Evolutionary conservation across 2,113 vertebrate species (phyloP).

Genomic region (Strix aluco): DNA sequence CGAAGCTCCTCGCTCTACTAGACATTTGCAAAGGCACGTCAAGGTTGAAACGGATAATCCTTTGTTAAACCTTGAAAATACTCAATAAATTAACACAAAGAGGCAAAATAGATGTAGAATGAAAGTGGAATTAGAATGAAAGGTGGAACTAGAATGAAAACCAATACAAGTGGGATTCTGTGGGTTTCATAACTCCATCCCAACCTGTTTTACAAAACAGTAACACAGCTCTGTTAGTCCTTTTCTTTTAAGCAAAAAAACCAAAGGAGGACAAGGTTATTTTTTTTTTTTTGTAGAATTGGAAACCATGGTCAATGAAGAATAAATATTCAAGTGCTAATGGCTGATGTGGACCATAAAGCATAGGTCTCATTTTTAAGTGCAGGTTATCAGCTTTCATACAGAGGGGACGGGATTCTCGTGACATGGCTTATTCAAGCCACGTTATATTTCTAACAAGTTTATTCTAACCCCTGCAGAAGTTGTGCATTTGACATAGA

Average conservation of each 20-base stretch:
- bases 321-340: not conserved
- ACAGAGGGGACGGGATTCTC: not conserved
- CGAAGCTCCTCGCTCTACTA: not conserved
- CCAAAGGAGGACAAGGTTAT: not conserved
- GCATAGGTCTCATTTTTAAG: not conserved
- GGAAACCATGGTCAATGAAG: not conserved
- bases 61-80: not conserved
- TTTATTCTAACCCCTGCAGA: not conserved
- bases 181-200: not conserved
- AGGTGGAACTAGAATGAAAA: not conserved
- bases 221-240: not conserved
- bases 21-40: not conserved
- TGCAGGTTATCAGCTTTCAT: not conserved
- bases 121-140: too few species aligned
- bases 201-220: not conserved
- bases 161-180: not conserved
- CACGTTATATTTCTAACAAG: not conserved
- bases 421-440: not conserved
- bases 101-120: not conserved
- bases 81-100: not conserved
- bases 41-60: not conserved
- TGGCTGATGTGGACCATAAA: not conserved
- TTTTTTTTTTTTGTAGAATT: not conserved
- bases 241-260: not conserved
- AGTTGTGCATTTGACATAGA: not conserved